Evolutionary conservation across 2,888 invertebrate species (phyloP), one percentile per base, ranked within the genome.

Genomic region (Drosophila infuscata): DNA sequence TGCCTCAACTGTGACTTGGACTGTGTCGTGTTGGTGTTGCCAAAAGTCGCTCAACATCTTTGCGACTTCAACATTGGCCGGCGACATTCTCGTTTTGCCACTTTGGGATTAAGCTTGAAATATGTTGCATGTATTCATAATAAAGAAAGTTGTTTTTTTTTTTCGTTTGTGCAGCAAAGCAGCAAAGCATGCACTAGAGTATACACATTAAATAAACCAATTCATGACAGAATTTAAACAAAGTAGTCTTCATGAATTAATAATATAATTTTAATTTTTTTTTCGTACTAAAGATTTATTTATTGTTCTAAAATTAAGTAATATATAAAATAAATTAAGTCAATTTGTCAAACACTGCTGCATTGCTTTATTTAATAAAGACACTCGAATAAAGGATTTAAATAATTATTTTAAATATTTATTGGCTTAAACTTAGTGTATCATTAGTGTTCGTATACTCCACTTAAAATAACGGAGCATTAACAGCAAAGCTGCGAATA

Each of bases 21-120:
- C 43, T 53, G 29, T 54, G 36, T 36, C 54, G 29, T 36, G 56
- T 46, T 57, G 71, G 49, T 65, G 70, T 71, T 80, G 64, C 83
- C 89, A 89, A 84, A 84, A 84, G 88, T 76, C 81, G 89, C 89
- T 77, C 75, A 79, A 79, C 80, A 36, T 75, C 83, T 79, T 79
- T 69, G 76, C 43, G 38, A 54, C 61, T 56, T 65, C 67, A 83
- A 83, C 87, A 82, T 86, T 80, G 70, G 64, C 54, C 66, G 61
- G 69, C 73, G 72, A 80, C 78, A 81, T 82, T 88, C 87, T 90
- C 82, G 87, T 88, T 88, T 88, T 81, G 90, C 87, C 89, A 88
- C 87, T 88, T 90, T 83, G 75, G 83, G 89, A 86, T 86, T 86
- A 89, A 89, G 88, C 82, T 74, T 89, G 83, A 85, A 85, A 89